These are phyloP conservation scores for Diadumene lineata DNA, from an alignment of 92 coral and sea anemone genomes.

Conservation along the genomic window DNA sequence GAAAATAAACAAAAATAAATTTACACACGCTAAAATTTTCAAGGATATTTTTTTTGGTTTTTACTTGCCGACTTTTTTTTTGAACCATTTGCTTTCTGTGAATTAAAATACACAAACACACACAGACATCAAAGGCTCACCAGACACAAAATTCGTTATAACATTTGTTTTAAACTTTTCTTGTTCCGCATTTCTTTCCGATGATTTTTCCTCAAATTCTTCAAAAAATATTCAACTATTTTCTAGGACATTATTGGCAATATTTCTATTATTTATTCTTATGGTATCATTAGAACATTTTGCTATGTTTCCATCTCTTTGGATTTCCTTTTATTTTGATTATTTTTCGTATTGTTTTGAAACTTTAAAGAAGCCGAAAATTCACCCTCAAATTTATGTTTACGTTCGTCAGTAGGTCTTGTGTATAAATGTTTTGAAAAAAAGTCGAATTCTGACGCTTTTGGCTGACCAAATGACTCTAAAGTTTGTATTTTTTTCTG, in stretches of 20 bases:
- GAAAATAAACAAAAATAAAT: too few species aligned
- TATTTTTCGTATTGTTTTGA: slow-evolving; percentile 28
- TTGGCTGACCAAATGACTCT: not conserved
- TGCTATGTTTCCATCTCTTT: slow-evolving; percentile 8
- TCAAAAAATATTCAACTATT: not conserved
- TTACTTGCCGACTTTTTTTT: too few species aligned
- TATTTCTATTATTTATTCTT: not conserved
- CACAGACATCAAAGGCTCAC: too few species aligned
- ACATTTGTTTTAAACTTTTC: too few species aligned
- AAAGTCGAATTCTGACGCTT: not conserved
- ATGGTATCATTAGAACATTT: not conserved
- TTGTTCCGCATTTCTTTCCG: not conserved
- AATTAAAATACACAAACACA: too few species aligned
- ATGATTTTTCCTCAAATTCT: too few species aligned
- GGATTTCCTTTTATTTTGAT: slow-evolving; percentile 27
- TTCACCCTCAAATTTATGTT: not conserved
- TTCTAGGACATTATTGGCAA: not conserved
- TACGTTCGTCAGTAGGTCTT: not conserved
- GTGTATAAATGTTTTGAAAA: not conserved
- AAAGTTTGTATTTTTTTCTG: not conserved
- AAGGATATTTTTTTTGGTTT: too few species aligned
- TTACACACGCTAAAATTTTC: too few species aligned
- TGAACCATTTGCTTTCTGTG: too few species aligned
- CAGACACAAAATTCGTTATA: too few species aligned
- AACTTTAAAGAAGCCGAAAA: slow-evolving; percentile 38